These are phyloP conservation scores for Ceratotherium simum DNA, from an alignment of 2,113 vertebrate genomes.

Conservation along the genomic window DNA sequence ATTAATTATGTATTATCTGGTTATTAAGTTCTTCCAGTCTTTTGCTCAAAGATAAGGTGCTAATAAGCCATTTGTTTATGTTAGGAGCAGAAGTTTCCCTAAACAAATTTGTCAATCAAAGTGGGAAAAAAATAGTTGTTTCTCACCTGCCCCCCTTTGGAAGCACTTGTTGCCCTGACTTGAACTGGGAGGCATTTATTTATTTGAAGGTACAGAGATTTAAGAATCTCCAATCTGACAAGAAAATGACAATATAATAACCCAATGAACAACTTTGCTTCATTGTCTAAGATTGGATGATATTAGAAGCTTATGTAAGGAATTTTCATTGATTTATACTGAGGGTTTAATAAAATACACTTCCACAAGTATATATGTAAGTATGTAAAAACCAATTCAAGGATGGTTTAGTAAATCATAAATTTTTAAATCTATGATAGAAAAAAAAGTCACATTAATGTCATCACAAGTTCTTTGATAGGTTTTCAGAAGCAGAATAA, in stretches of 20 bases:
- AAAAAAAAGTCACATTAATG: background rate
- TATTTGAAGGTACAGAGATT: conserved; percentile 13
- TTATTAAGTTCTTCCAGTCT: background rate
- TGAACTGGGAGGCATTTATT: background rate
- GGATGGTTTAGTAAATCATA: background rate
- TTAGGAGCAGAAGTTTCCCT: background rate
- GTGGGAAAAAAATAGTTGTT: background rate
- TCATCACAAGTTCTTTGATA: background rate
- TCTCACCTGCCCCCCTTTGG: background rate
- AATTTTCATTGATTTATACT: conserved; percentile 39
- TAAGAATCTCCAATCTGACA: background rate
- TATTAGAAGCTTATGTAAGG: background rate
- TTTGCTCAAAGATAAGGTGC: background rate
- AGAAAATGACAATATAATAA: background rate
- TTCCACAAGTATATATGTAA: background rate
- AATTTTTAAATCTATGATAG: background rate
- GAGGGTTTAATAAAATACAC: background rate
- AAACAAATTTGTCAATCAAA: background rate
- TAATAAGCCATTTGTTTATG: background rate
- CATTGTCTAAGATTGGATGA: background rate
- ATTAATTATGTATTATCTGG: background rate
- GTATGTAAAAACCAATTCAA: background rate
- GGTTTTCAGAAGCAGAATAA: background rate
- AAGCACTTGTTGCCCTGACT: background rate
- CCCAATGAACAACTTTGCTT: background rate